These are phyloP conservation scores for Pocillopora meandrina DNA, from an alignment of 92 coral and sea anemone genomes.

Conservation along the genomic window DNA sequence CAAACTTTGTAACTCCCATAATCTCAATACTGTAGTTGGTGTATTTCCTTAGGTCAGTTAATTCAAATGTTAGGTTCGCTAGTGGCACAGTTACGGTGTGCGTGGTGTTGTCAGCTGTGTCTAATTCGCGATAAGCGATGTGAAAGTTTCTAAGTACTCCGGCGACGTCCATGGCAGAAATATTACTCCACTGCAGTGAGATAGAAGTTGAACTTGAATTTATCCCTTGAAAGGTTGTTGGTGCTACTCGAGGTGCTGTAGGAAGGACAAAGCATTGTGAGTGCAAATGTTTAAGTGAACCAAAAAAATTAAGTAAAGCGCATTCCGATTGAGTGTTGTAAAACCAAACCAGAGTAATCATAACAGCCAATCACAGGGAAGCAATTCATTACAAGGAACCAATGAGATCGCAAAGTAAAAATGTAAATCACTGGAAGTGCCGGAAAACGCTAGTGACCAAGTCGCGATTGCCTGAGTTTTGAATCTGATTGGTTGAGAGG, in stretches of 20 bases:
- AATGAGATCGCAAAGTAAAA: not conserved
- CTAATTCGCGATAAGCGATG: conserved; percentile 47
- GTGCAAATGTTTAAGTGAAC: not conserved
- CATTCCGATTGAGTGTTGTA: too few relatives aligned
- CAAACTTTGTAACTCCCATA: conserved; percentile 53
- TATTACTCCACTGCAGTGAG: conserved; percentile 60
- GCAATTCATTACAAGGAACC: too few relatives aligned
- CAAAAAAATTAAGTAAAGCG: not conserved
- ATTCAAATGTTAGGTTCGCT: conserved; percentile 25
- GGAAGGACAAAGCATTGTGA: not conserved
- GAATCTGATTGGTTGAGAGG: not conserved
- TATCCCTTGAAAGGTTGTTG: conserved; percentile 46
- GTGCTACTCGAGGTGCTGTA: conserved; percentile 78
- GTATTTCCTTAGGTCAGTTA: conserved; percentile 49
- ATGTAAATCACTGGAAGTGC: not conserved
- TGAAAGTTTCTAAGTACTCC: conserved; percentile 69
- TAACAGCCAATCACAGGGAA: not conserved
- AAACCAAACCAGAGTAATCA: too few relatives aligned
- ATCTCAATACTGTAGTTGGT: conserved; percentile 52
- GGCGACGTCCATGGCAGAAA: conserved; percentile 54
- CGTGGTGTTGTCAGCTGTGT: conserved; percentile 38
- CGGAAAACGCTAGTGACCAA: not conserved
- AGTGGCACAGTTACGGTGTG: conserved; percentile 16
- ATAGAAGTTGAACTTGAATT: conserved; percentile 79
- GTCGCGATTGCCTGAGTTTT: not conserved